phyloP scores from a whole-genome alignment of 2,113 vertebrate genomes.

The Haemorhous mexicanus region DNA sequence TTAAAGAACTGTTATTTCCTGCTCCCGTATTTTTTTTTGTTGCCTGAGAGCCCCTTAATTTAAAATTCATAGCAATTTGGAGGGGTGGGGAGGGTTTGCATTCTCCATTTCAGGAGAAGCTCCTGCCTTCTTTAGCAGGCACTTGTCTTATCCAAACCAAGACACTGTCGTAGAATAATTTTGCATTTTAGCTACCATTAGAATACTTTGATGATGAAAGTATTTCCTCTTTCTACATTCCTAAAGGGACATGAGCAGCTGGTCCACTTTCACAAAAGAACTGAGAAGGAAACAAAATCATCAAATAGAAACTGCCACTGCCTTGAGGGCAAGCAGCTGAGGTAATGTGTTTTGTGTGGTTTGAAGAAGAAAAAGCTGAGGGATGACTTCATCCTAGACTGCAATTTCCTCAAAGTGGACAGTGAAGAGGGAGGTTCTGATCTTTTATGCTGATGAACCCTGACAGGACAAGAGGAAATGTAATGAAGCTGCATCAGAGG shows the following conservation, averaged over 20 bases:
- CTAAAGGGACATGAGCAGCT: background rate
- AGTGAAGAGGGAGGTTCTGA: rapidly evolving
- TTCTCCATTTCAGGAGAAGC: too few species aligned
- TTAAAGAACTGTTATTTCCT: too few species aligned
- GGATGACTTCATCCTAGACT: background rate
- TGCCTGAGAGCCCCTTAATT: too few species aligned
- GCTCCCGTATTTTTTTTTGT: too few species aligned
- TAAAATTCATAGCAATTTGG: too few species aligned
- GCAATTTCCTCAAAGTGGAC: background rate
- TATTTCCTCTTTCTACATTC: background rate
- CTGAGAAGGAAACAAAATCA: background rate
- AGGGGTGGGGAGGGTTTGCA: too few species aligned
- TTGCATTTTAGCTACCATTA: background rate
- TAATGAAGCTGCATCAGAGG: rapidly evolving
- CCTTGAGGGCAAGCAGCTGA: background rate
- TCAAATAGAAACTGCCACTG: background rate
- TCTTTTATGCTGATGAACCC: background rate
- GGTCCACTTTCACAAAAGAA: background rate
- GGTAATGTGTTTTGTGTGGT: background rate
- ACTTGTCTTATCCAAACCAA: too few species aligned
- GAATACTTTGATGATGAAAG: background rate
- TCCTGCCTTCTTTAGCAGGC: too few species aligned
- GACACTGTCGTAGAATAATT: background rate
- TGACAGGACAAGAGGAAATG: background rate
- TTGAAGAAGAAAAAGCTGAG: background rate